Percentiles rank a stretch among this genome's conserved stretches.
phyloP scores from a whole-genome alignment of 2,797 vertebrate genomes.

The Bothrops alternatus region DNA sequence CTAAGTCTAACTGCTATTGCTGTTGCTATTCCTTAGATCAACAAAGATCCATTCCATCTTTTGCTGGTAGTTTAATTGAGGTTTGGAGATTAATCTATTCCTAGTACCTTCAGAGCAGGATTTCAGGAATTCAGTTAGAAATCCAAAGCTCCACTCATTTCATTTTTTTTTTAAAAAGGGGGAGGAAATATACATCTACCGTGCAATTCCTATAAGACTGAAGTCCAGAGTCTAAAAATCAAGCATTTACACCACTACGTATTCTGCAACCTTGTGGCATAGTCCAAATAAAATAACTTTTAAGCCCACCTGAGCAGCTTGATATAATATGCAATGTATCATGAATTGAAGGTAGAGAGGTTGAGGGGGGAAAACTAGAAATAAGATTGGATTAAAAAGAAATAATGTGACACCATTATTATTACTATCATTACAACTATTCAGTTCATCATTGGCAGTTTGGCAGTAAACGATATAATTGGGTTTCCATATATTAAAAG shows the following conservation, averaged over 20 bases:
- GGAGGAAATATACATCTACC: background rate
- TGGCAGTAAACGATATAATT: conserved; percentile 45
- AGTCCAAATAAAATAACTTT: background rate
- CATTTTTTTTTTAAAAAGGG: background rate
- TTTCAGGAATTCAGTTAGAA: background rate
- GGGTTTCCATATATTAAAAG: conserved; percentile 37
- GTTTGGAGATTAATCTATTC: background rate
- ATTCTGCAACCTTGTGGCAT: background rate
- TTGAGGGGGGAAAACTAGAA: background rate
- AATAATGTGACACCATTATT: conserved; percentile 33
- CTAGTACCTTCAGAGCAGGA: background rate
- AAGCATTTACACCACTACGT: background rate
- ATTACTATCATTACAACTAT: conserved; percentile 34
- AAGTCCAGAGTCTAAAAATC: background rate
- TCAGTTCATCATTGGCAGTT: conserved; percentile 56
- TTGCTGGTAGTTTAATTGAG: background rate
- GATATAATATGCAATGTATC: background rate
- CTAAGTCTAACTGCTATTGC: no score
- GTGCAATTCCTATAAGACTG: background rate
- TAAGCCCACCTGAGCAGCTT: background rate
- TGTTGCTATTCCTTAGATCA: background rate
- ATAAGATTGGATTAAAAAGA: background rate
- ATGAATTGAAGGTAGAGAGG: background rate
- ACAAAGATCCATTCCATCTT: background rate
- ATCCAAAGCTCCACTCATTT: background rate